Percentiles rank a stretch among this genome's conserved stretches.
Evolutionary conservation across 2,797 vertebrate genomes (phyloP).

Genomic region (Sylvia borin): DNA sequence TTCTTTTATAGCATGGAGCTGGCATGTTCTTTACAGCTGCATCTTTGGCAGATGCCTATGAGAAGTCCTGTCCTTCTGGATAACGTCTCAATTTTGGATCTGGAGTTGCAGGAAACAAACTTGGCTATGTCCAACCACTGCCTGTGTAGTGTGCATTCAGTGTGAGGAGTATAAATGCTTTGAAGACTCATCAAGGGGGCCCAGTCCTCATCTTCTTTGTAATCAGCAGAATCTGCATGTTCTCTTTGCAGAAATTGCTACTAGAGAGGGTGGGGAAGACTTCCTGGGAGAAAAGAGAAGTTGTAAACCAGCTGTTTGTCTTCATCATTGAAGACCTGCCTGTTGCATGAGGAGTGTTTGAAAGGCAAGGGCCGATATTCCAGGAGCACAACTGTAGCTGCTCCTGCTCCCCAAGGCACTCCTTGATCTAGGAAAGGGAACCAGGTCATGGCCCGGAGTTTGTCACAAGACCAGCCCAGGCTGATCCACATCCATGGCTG

Average conservation of each 20-base stretch:
- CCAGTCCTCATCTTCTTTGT: not conserved
- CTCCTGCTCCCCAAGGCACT: not conserved
- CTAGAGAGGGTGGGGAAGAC: not conserved
- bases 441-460: accelerated
- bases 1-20: not conserved
- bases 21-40: not conserved
- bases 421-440: not conserved
- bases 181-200: not conserved
- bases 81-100: accelerated
- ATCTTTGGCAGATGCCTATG: not conserved
- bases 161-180: not conserved
- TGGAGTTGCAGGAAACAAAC: not conserved
- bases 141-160: not conserved
- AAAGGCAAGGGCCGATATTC: not conserved
- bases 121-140: not conserved
- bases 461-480: not conserved
- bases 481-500: not conserved
- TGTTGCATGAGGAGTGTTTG: not conserved
- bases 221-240: not conserved
- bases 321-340: accelerated
- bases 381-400: not conserved
- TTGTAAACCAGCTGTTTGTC: not conserved
- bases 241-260: not conserved
- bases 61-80: not conserved
- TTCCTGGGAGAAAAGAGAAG: not conserved